phyloP scores from a whole-genome alignment of 2,113 vertebrate species.

The Campylorhamphus procurvoides region DNA sequence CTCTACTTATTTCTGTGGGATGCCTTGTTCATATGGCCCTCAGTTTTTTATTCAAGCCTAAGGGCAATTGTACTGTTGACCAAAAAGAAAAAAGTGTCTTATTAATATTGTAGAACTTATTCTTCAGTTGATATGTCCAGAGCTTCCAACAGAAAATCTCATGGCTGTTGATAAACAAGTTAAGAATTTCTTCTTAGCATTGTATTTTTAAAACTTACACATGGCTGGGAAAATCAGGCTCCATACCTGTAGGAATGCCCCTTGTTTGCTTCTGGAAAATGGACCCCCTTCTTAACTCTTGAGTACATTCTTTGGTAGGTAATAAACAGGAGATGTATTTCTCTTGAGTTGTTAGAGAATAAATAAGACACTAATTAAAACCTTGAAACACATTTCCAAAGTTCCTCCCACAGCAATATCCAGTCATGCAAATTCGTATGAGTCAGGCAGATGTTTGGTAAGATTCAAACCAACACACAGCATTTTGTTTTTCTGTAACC shows the following conservation, averaged over 20 bases:
- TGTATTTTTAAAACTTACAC: not conserved
- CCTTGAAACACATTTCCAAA: not conserved
- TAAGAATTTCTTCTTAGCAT: not conserved
- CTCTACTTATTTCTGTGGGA: not conserved
- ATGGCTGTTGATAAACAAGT: not conserved
- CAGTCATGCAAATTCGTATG: not conserved
- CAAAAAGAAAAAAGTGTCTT: not conserved
- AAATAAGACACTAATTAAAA: conserved; percentile 2
- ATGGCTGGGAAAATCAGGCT: not conserved
- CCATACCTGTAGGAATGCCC: not conserved
- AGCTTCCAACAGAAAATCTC: not conserved
- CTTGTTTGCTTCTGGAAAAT: not conserved
- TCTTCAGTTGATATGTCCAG: not conserved
- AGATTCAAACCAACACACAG: not conserved
- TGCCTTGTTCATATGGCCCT: not conserved
- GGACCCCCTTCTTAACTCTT: not conserved
- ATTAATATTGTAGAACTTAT: not conserved
- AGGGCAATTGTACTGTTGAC: not conserved
- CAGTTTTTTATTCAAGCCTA: not conserved
- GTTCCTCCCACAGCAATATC: not conserved
- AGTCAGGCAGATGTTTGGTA: not conserved
- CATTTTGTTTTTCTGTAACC: not conserved
- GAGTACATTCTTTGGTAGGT: not conserved
- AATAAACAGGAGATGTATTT: not conserved
- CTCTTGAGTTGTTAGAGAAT: not conserved